Base-by-base conservation (phyloP, 2,113 vertebrate genomes). In the Phodopus roborovskii region DNA sequence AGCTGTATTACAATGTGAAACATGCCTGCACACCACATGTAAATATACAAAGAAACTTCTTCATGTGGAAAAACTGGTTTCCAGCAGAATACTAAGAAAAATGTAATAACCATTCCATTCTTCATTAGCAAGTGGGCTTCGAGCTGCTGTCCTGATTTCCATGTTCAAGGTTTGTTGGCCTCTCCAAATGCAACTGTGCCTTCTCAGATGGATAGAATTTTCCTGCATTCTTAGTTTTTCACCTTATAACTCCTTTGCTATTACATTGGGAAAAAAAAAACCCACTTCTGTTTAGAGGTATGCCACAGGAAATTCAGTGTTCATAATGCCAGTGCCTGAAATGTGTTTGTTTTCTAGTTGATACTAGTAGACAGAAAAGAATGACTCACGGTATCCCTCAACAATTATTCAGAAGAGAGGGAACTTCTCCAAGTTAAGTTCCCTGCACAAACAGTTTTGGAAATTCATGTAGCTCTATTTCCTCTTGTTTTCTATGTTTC, bases 391-490 rank as follows among this genome's bases (percentile, higher is more conserved):
- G 13, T 58, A 12, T 60, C 24, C 22, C 89, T 89, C 75, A 60
- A 22, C 42, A 84, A 45, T 42, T 53, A 64, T 19, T 89, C 70
- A 68, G 60, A 13, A 81, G 81, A 92, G 8, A 88, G 3, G 87
- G 36, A 83, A 62, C 26, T 48, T 91, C 12, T n/a, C 60, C 53
- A 53, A 85, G 30, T 45, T 50, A 82, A 82, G 74, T 96, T 78
- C 86, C 82, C 77, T 90, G 84, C 90, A 81, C 56, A 96, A 64
- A 26, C 62, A 78, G 45, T 83, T 91, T n/a, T 30, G 82, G 30
- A 64, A 87, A 77, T 70, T 36, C 26, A 36, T 91, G 60, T 71
- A 94, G n/a, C 74, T 95, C 42, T 48, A 83, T 82, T 36, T 90
- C 48, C 13, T 88, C 7, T 39, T 7, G 33, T 60, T 75, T 94